Conservation (phyloP, 2,113 vertebrate species). For the Stercorarius parasiticus region DNA sequence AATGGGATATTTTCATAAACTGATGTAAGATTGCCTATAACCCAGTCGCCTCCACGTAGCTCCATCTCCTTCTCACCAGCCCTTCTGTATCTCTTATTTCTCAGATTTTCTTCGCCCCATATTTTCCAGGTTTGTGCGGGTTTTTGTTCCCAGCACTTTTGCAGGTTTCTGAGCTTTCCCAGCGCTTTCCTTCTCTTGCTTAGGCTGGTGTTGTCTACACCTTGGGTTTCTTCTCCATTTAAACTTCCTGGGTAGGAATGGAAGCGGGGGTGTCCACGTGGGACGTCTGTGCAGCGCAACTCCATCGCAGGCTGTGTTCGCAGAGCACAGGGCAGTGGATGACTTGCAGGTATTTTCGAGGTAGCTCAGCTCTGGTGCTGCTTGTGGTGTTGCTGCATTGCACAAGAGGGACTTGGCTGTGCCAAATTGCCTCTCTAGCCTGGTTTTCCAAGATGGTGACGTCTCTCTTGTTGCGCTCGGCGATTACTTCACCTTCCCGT, state of each 20-base stretch:
- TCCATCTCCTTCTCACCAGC: background rate
- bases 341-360: background rate
- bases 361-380: background rate
- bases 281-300: background rate
- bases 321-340: background rate
- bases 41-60: constrained; percentile 9
- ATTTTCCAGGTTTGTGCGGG: background rate
- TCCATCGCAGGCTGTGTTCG: fast-evolving
- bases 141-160: background rate
- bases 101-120: background rate
- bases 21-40: constrained; percentile 65
- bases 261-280: background rate
- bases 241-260: background rate
- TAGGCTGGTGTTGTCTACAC: background rate
- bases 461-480: background rate
- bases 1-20: constrained; percentile 75
- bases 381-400: background rate
- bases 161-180: background rate
- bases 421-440: background rate
- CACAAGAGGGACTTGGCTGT: background rate
- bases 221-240: background rate
- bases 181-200: background rate
- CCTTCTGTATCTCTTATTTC: background rate
- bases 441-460: background rate
- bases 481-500: background rate